phyloP scores from a whole-genome alignment of 2,888 invertebrate species.

The Euzophera pinguis region DNA sequence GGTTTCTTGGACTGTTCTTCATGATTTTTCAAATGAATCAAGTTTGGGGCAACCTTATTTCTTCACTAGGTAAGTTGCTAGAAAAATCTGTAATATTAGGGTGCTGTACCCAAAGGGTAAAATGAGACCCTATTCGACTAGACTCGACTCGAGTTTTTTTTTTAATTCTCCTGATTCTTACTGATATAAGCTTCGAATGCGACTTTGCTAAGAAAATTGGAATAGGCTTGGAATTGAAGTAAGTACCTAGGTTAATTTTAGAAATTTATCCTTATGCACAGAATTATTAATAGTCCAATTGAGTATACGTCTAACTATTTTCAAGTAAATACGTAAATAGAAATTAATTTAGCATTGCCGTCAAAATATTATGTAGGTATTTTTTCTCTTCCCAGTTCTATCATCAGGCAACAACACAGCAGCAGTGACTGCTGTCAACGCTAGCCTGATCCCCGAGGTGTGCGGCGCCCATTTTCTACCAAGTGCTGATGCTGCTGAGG shows the following conservation, averaged over 20 bases:
- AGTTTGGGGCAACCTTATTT: slow-evolving; percentile 85
- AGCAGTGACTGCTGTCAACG: slow-evolving; percentile 61
- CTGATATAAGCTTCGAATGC: too few relatives aligned
- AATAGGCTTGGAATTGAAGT: background rate
- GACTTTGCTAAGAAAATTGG: background rate
- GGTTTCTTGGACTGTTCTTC: slow-evolving; percentile 87
- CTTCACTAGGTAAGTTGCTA: slow-evolving; percentile 71
- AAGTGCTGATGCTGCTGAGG: slow-evolving; percentile 59
- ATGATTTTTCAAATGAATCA: slow-evolving; percentile 86
- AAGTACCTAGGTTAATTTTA: too few relatives aligned
- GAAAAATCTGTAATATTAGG: background rate
- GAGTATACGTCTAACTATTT: too few relatives aligned
- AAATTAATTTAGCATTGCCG: too few relatives aligned
- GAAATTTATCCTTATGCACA: too few relatives aligned
- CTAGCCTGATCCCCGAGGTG: slow-evolving; percentile 50
- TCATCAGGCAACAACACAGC: slow-evolving; percentile 63
- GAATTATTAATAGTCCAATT: too few relatives aligned
- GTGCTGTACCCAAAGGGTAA: too few relatives aligned
- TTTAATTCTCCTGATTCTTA: too few relatives aligned
- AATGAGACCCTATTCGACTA: too few relatives aligned
- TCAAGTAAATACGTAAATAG: too few relatives aligned
- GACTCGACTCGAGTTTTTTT: too few relatives aligned
- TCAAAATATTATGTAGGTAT: background rate
- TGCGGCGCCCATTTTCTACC: slow-evolving; percentile 77
- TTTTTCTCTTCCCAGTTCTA: slow-evolving; percentile 45